phyloP scores from a whole-genome alignment of 1,140 invertebrate genomes.

The Calephelis virginiensis region DNA sequence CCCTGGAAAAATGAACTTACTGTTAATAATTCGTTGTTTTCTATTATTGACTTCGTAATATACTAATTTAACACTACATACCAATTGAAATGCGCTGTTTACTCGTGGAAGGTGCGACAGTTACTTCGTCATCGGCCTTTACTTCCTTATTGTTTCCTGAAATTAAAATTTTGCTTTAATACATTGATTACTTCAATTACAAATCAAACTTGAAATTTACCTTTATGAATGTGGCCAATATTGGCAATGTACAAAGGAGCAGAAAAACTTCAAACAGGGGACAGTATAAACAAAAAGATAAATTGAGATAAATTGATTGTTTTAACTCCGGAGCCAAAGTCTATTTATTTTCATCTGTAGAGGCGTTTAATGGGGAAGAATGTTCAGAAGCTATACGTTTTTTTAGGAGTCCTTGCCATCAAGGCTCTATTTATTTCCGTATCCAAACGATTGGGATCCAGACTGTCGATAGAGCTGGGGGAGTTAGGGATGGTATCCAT shows the following conservation, averaged over 20 bases:
- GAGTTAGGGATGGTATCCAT: background rate
- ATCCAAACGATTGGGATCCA: background rate
- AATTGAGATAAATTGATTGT: too few species aligned
- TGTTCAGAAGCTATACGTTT: background rate
- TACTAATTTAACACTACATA: background rate
- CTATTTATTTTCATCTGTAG: too few species aligned
- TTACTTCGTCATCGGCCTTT: background rate
- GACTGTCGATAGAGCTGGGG: slow-evolving; percentile 7
- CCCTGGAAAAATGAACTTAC: background rate
- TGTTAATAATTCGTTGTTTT: background rate
- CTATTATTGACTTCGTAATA: background rate
- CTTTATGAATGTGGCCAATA: background rate
- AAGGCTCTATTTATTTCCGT: slow-evolving; percentile 7
- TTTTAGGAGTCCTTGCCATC: slow-evolving; percentile 7
- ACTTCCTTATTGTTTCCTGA: background rate
- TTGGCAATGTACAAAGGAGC: too few species aligned
- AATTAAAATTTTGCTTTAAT: slow-evolving; percentile 1
- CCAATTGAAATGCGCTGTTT: slow-evolving; percentile 3
- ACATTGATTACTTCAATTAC: background rate
- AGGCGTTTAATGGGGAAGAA: too few species aligned
- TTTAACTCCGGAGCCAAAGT: too few species aligned
- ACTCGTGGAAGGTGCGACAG: background rate
- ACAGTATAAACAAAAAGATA: too few species aligned
- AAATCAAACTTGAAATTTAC: background rate
- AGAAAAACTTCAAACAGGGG: too few species aligned